A percentile compares a stretch with the other conserved stretches of the same genome.
phyloP scores from a whole-genome alignment of 2,113 vertebrate genomes.

The Equus quagga region DNA sequence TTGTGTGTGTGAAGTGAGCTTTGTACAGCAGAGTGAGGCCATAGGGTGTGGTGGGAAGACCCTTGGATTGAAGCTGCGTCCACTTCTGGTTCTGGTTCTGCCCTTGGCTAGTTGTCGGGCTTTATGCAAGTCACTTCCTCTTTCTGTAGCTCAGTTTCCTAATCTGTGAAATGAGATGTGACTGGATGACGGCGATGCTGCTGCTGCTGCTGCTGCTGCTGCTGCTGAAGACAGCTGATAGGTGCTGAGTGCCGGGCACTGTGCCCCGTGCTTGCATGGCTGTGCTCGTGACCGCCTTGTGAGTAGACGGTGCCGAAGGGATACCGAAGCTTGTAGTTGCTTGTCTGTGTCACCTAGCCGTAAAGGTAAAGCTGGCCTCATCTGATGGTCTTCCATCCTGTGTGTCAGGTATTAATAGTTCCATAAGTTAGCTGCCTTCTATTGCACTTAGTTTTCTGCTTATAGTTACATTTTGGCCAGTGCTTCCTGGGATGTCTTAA shows the following conservation, averaged over 20 bases:
- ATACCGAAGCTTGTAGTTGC: background rate
- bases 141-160: background rate
- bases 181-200: background rate
- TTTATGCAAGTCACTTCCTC: background rate
- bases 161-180: background rate
- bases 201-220: rapidly evolving
- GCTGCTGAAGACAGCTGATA: background rate
- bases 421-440: background rate
- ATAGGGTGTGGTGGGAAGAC: background rate
- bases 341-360: background rate
- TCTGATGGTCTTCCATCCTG: background rate
- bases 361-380: background rate
- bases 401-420: background rate
- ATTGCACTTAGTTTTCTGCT: background rate
- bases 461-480: background rate
- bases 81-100: background rate
- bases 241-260: background rate
- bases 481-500: background rate
- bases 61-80: background rate
- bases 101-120: background rate
- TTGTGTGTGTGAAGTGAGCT: background rate
- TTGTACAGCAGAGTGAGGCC: background rate
- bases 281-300: no score
- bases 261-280: rapidly evolving
- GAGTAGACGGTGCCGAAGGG: background rate